Conservation (phyloP, 2,113 vertebrate species). For the Ellobius talpinus region DNA sequence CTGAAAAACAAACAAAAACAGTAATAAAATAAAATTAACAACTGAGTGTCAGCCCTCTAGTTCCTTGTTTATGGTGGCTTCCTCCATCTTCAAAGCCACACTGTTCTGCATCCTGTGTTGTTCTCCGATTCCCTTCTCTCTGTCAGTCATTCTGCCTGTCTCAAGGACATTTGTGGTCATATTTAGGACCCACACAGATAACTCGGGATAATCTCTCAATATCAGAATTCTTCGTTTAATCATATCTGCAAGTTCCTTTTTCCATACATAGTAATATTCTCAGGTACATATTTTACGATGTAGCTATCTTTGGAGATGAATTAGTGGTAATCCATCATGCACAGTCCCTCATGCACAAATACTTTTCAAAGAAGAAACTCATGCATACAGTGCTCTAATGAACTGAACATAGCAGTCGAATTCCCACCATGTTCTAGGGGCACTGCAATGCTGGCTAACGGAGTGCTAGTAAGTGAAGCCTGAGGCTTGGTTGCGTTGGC, state of each 20-base stretch:
- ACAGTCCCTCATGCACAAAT: background rate
- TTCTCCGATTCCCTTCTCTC: background rate
- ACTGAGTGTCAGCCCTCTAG: background rate
- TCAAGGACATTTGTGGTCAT: background rate
- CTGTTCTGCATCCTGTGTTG: background rate
- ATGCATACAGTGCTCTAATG: background rate
- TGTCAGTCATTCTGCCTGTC: background rate
- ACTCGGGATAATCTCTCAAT: background rate
- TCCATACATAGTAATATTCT: background rate
- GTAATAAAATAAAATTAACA: background rate
- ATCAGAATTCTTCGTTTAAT: background rate
- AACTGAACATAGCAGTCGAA: background rate
- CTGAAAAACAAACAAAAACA: background rate
- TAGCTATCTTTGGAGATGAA: background rate
- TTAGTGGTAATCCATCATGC: background rate
- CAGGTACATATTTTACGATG: background rate
- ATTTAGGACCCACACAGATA: background rate
- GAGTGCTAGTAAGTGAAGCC: slow-evolving; percentile 1
- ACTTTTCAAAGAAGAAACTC: slow-evolving; percentile 3
- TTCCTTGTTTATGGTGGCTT: background rate
- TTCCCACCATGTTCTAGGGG: background rate
- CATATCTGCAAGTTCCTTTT: background rate
- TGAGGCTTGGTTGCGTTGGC: background rate
- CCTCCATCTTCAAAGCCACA: background rate
- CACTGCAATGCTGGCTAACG: background rate